Base-by-base conservation (phyloP, 2,113 vertebrate genomes). In the Esox niger region DNA sequence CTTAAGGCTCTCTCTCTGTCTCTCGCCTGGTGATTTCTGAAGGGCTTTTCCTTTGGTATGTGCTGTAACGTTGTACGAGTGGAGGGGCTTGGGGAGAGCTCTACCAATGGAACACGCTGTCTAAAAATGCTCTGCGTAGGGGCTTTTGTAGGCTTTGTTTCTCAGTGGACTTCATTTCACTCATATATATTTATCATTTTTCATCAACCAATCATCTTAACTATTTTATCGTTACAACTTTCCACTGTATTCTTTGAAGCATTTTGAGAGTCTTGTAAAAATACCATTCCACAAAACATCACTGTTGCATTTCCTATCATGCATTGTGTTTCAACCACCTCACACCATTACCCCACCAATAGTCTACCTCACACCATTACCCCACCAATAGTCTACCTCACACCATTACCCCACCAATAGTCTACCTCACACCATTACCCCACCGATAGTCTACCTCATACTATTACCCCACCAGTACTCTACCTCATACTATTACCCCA, bases 1-100 rank as follows among this genome's bases (percentile, higher is more conserved):
- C 57, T 59, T 30, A 59, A 32, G 57, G 57, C 57, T 32, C 15
- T n/a, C n/a, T n/a, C n/a, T 59, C 57, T 57, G 55, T 57, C 55
- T 30, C 57, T 15, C 17, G 57, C 57, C 29, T 59, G 57, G 26
- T 59, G 57, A 59, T 30, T 31, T 59, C 17, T 30, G 57, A 59
- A 59, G 57, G 57, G 57, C 57, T 59, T 59, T 31, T n/a, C 27
- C 29, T 29, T 25, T 59, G 57, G 27, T 27, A 20, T 29, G 26
- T 59, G 26, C 29, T 30, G 27, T 59, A 57, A 57, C 11, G 4
- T 30, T n/a, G 20, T 30, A 30, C 30, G 27, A 17, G 13, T 43
- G 38, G 38, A 43, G 3, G 38, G 38, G 15, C 38, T 43, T 43
- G 13, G 38, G 17, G 17, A 31, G 57, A 59, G 29, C 8, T 5